phyloP scores from a whole-genome alignment of 2,888 invertebrate genomes.

The Dendrolimus pini region DNA sequence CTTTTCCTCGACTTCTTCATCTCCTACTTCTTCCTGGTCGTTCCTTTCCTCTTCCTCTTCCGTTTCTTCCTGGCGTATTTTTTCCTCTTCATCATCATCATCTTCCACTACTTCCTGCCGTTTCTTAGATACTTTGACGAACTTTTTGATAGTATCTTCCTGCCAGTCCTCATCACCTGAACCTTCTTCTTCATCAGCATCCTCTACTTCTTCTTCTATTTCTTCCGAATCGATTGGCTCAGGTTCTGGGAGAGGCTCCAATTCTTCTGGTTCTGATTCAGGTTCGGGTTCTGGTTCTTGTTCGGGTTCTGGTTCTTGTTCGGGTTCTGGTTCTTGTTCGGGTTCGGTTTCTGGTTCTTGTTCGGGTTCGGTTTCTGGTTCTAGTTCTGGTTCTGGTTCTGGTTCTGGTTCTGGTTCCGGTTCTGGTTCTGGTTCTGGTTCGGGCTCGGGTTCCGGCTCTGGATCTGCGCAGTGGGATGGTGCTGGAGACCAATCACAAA shows the following conservation, averaged over 20 bases:
- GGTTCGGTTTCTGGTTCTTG: slow-evolving; percentile 29
- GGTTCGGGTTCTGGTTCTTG: slow-evolving; percentile 19
- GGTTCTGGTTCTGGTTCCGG: slow-evolving; percentile 50
- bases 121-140: slow-evolving; percentile 17
- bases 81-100: slow-evolving; percentile 12
- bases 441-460: slow-evolving; percentile 38
- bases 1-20: slow-evolving; percentile 6
- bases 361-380: slow-evolving; percentile 39
- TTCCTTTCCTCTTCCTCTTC: slow-evolving; percentile 4
- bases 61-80: slow-evolving; percentile 7
- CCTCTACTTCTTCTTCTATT: slow-evolving; percentile 26
- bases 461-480: slow-evolving; percentile 45
- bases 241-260: slow-evolving; percentile 10
- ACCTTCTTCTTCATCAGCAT: slow-evolving; percentile 19
- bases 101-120: slow-evolving; percentile 24
- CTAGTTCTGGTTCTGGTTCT: slow-evolving; percentile 38
- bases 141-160: slow-evolving; percentile 23
- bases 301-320: slow-evolving; percentile 44
- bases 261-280: slow-evolving; percentile 18
- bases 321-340: slow-evolving; percentile 48
- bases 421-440: slow-evolving; percentile 41
- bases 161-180: slow-evolving; percentile 30
- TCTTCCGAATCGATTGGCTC: slow-evolving; percentile 30
- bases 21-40: slow-evolving; percentile 8
- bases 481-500: slow-evolving; percentile 49